Evolutionary conservation across 2,113 vertebrate species (phyloP), one percentile per base, ranked within the genome.

Genomic region (Salvator merianae): DNA sequence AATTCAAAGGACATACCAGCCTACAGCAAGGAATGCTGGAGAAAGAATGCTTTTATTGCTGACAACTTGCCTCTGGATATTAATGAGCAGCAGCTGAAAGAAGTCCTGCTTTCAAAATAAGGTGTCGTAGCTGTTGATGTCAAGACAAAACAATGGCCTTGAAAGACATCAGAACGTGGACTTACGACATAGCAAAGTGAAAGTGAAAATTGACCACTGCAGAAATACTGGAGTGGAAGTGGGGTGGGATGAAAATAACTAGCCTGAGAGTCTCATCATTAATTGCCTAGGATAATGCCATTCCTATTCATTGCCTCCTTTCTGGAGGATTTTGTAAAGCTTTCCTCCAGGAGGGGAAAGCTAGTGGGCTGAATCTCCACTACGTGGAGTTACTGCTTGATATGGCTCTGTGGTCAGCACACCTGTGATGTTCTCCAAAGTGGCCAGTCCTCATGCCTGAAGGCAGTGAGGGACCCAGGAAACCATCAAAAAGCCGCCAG

Each of bases 141-240:
- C 79, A 36, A 88, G 73, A 90, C 87, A 89, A 90, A 87, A 47
- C 85, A 76, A 55, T 77, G 76, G 77, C 72, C 79, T 38, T 20
- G 28, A 43, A 86, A 90, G 77, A 79, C 53, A 78, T 38, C 12
- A 13, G 30, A 86, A 88, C 82, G 55, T 50, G 55, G 43, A 59
- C 90, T 22, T 4, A 24, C 34, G 28, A 75, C 71, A 81, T 77
- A 55, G 66, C 47, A 84, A 89, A 89, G 83, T 70, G 87, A 85
- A 83, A 90, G 69, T 79, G 73, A 81, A 79, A 84, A 26, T 30
- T 66, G 70, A 72, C 86, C 34, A 66, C 16, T 70, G 63, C 34
- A 26, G 8, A 47, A 63, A 59, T 73, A 28, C 63, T 88, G 83
- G 38, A 8, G 0, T 62, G 32, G 0, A 2, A 59, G 75, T 3